Evolutionary conservation across 2,888 invertebrate species (phyloP), one percentile per base, ranked within the genome.

Genomic region (Rhagium mordax): DNA sequence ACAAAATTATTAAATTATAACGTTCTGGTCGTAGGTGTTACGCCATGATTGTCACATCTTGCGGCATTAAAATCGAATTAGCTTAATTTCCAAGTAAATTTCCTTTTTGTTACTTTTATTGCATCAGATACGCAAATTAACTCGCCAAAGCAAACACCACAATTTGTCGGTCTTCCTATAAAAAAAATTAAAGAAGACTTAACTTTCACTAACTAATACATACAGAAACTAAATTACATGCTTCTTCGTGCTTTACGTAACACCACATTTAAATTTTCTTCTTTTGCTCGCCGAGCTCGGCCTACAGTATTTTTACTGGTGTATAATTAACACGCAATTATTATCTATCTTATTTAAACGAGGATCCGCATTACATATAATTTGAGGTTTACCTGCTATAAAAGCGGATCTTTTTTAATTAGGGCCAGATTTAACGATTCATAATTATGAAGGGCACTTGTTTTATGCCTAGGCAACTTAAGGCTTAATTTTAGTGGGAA

Each of bases 1-100:
- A 85, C 83, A 84, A 85, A 85, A 86, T 86, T 86, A 86, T 86
- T 86, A 87, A 87, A 87, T 87, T 87, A 87, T 86, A 87, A 86
- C 85, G 87, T 86, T 86, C 81, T 86, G 87, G 83, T 85, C 78
- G 82, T 85, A 85, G 86, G 86, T 87, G 87, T 87, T 87, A 87
- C 87, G 87, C 86, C 85, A 86, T 85, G 84, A 86, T 87, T 87
- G 87, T 87, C 86, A 85, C 84, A 84, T 84, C 83, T 84, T 79
- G 81, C 82, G 81, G 80, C 86, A 87, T 87, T 87, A 87, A 87
- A 87, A 87, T 85, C 86, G 83, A 86, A 87, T 87, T 87, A 87
- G 84, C 82, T 80, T 83, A 81, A 81, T 81, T 78, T 76, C 67
- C 69, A 60, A 66, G 71, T 70, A 74, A 71, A 75, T 81, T 81